Conservation (phyloP, 1,140 invertebrate genomes). For the Adoxophyes honmai region DNA sequence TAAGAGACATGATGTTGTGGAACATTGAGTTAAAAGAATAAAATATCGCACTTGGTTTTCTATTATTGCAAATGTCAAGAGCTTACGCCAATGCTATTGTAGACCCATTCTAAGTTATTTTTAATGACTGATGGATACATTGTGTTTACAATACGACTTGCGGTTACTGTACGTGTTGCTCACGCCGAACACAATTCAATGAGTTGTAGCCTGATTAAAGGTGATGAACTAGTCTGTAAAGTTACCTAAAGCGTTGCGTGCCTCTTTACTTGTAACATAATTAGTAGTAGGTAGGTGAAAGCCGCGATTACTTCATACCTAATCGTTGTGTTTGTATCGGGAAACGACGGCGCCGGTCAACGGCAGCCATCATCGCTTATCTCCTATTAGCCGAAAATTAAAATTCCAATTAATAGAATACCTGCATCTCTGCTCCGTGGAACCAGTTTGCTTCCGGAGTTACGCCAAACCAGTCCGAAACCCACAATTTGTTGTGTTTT, state of each 20-base stretch:
- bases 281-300: conserved; percentile 63
- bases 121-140: not conserved
- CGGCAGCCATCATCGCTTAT: conserved; percentile 35
- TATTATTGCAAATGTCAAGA: too few species aligned
- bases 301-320: conserved; percentile 55
- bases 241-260: conserved; percentile 66
- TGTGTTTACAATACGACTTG: not conserved
- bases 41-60: too few species aligned
- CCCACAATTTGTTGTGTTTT: conserved; percentile 48
- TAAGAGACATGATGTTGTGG: too few species aligned
- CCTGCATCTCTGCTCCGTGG: conserved; percentile 40
- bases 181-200: not conserved
- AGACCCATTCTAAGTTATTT: not conserved
- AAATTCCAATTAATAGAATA: conserved; percentile 55
- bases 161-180: not conserved
- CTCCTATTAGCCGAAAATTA: conserved; percentile 54
- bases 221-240: conserved; percentile 31
- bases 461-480: conserved; percentile 56
- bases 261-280: conserved; percentile 50
- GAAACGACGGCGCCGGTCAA: conserved; percentile 38
- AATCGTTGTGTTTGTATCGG: conserved; percentile 52
- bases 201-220: conserved; percentile 33
- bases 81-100: too few species aligned
- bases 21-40: too few species aligned
- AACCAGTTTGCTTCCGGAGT: conserved; percentile 71